A percentile compares a stretch with the other conserved stretches of the same genome.
These are phyloP conservation scores for Xiphorhynchus elegans DNA, from an alignment of 2,113 vertebrate genomes.

Conservation along the genomic window DNA sequence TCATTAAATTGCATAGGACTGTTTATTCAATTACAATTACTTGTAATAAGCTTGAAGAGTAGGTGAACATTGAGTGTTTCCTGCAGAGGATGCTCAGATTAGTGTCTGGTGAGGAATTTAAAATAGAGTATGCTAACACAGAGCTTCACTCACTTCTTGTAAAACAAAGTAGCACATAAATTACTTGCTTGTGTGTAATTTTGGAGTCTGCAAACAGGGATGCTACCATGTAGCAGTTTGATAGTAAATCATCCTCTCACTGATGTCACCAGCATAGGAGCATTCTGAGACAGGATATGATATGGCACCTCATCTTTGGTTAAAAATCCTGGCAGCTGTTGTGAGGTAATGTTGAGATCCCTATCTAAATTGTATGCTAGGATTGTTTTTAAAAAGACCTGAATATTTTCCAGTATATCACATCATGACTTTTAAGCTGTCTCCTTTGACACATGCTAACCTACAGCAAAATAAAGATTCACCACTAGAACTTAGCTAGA, in stretches of 20 bases:
- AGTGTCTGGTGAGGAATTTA: neutral
- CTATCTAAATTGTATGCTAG: constrained; percentile 44
- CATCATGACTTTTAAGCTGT: constrained; percentile 32
- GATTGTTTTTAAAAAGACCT: constrained; percentile 46
- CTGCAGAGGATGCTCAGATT: neutral
- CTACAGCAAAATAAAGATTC: constrained; percentile 48
- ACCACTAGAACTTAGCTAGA: neutral
- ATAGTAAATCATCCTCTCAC: constrained; percentile 32
- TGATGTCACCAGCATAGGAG: constrained; percentile 4
- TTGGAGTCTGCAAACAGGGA: neutral
- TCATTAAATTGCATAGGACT: neutral
- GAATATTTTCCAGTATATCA: constrained; percentile 34
- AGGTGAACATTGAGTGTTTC: neutral
- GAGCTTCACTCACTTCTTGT: neutral
- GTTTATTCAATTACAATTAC: neutral
- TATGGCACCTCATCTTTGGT: constrained; percentile 26
- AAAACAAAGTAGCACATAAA: constrained; percentile 1
- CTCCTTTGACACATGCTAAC: neutral
- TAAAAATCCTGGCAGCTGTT: constrained; percentile 58
- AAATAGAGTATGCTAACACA: neutral
- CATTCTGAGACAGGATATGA: constrained; percentile 50
- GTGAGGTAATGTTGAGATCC: constrained; percentile 20
- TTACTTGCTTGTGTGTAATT: constrained; percentile 21
- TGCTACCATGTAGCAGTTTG: neutral
- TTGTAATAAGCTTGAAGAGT: neutral